Evolutionary conservation across 2,797 vertebrate species (phyloP), one percentile per base, ranked within the genome.

Genomic region (Sebastes vulpes): DNA sequence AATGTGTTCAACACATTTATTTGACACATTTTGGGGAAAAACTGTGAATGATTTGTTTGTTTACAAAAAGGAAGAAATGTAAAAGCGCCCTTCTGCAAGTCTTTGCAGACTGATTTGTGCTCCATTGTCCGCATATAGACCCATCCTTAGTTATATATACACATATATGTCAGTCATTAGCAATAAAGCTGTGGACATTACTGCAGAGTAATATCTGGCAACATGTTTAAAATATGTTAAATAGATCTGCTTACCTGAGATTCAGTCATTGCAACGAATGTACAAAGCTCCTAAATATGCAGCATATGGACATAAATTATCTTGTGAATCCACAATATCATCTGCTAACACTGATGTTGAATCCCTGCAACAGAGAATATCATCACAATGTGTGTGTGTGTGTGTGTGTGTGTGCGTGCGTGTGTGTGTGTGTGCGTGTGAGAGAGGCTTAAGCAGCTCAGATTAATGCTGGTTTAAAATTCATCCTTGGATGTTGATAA

Each of bases 381-480:
- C 8, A 58, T 63, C 50, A 23, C 6, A 35, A 9, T 20, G 10
- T 6, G 29, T 35, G 1, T 25, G 26, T 52, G 25, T 61, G 56
- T 10, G 25, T 14, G 25, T 10, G 26, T 28, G 20, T 8, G 10
- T 3, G 29, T 67, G 54, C 67, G 35, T 65, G 56, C 32, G 77
- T 64, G 26, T 32, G 52, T 68, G 77, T 16, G 25, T 21, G 26
- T 26, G 26, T 31, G 57, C 54, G 42, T 28, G 21, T 50, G 59
- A 31, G 35, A 23, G 31, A 28, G 21, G 60, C 9, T 77, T 77
- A 78, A 67, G 23, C 57, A 56, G 65, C 69, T 66, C 67, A 82
- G 65, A 81, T 82, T 61, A 65, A 71, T 18, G 12, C 16, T 1
- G 69, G n/a, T 75, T 63, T 65, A 26, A 81, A 78, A 71, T 59